Evolutionary conservation across 1,140 invertebrate genomes (phyloP).

Genomic region (Drosophila murphyi): DNA sequence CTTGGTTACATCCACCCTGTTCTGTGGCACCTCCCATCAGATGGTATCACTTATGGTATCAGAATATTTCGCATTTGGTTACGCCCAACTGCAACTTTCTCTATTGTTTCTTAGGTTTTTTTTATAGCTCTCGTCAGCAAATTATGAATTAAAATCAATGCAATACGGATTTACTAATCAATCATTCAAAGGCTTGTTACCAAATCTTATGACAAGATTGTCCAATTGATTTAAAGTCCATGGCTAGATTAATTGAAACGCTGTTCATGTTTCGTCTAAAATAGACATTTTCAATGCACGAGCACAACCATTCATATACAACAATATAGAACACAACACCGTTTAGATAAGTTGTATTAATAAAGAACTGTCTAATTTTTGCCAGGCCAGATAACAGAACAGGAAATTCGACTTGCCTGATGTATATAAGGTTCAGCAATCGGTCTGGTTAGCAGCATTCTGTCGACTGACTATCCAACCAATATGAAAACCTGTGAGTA

Average conservation of each 20-base stretch:
- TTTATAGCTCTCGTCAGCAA: neutral
- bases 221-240: constrained; percentile 7
- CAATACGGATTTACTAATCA: constrained; percentile 9
- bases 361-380: neutral
- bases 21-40: too few relatives aligned
- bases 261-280: constrained; percentile 54
- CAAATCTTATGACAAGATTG: constrained; percentile 14
- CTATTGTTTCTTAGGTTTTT: too few relatives aligned
- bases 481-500: constrained; percentile 63
- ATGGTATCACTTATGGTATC: too few relatives aligned
- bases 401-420: neutral
- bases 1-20: too few relatives aligned
- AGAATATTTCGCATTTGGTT: too few relatives aligned
- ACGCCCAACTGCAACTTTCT: too few relatives aligned
- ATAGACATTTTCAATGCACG: constrained; percentile 59
- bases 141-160: neutral
- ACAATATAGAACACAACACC: neutral
- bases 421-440: constrained; percentile 51
- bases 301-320: neutral
- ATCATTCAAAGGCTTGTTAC: constrained; percentile 9
- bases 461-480: constrained; percentile 15
- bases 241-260: constrained; percentile 38
- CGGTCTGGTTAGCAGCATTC: constrained; percentile 13
- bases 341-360: constrained; percentile 2
- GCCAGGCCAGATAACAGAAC: constrained; percentile 19